Conservation (phyloP, 2,888 invertebrate species). For the Morpho deidamia region DNA sequence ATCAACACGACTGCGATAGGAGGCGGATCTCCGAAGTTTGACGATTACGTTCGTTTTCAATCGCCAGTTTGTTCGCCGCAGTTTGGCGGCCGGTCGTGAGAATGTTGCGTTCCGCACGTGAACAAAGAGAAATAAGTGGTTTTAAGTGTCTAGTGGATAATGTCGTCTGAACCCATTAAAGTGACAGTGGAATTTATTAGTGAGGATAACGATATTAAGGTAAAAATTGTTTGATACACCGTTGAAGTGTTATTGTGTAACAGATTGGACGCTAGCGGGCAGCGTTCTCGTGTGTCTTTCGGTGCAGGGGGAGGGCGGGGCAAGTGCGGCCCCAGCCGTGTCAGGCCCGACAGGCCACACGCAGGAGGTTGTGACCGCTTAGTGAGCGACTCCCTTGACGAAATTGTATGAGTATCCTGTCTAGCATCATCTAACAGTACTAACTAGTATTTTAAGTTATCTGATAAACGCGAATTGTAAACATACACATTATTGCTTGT, state of each 20-base stretch:
- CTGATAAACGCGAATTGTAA: not conserved
- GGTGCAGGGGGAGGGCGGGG: constrained; percentile 78
- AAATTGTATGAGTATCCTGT: constrained; percentile 35
- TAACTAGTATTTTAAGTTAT: not conserved
- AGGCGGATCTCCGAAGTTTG: constrained; percentile 72
- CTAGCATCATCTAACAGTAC: constrained; percentile 2
- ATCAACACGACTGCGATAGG: constrained; percentile 66
- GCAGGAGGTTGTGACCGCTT: constrained; percentile 80
- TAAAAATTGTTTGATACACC: constrained; percentile 57
- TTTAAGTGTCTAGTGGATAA: constrained; percentile 68
- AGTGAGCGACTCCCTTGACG: constrained; percentile 74
- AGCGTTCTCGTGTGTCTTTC: constrained; percentile 68
- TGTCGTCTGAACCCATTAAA: constrained; percentile 74
- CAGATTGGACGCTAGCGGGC: constrained; percentile 72
- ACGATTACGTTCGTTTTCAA: constrained; percentile 55
- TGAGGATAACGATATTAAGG: constrained; percentile 71
- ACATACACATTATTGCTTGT: not conserved
- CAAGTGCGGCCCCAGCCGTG: constrained; percentile 74
- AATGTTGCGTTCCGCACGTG: constrained; percentile 68
- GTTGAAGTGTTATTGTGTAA: constrained; percentile 69
- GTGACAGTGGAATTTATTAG: constrained; percentile 71
- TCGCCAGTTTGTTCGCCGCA: constrained; percentile 73
- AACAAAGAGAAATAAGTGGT: constrained; percentile 69
- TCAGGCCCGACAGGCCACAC: constrained; percentile 79
- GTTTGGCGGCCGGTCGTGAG: constrained; percentile 76